Evolutionary conservation across 2,888 invertebrate genomes (phyloP).

Genomic region (Sinohyriopsis cumingii): DNA sequence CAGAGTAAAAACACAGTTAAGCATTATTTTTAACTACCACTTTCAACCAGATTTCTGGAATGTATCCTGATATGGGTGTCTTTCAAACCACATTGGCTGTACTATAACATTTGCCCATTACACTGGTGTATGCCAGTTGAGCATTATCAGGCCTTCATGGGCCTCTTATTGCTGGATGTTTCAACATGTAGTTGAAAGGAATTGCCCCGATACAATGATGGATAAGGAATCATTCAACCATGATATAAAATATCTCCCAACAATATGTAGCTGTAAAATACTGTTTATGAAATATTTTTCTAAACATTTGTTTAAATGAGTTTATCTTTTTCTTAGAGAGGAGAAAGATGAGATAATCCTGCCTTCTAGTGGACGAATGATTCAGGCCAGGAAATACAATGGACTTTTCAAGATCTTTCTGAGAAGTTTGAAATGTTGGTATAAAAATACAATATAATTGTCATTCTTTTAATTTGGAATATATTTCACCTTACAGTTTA

Average conservation of each 20-base stretch:
- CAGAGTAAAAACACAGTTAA: too few species aligned
- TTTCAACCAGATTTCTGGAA: too few species aligned
- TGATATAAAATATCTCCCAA: not conserved
- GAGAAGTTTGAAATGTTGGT: slow-evolving; percentile 59
- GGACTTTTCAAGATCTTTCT: slow-evolving; percentile 65
- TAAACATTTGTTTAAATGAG: not conserved
- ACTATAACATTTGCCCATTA: too few species aligned
- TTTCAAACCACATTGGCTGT: too few species aligned
- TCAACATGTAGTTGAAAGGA: too few species aligned
- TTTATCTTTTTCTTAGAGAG: slow-evolving; percentile 34
- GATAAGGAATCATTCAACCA: too few species aligned
- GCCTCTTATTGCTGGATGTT: too few species aligned
- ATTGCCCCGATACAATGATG: too few species aligned
- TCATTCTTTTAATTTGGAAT: not conserved
- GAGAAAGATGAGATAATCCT: slow-evolving; percentile 45
- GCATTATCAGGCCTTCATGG: too few species aligned
- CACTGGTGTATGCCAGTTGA: too few species aligned
- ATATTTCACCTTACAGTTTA: not conserved
- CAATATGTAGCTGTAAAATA: not conserved
- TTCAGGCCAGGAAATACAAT: slow-evolving; percentile 59
- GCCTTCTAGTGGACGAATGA: slow-evolving; percentile 70
- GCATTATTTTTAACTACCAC: too few species aligned
- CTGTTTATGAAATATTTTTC: not conserved
- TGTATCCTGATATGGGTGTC: too few species aligned
- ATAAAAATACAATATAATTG: not conserved